Base-by-base conservation (phyloP, 1,140 invertebrate species). In the Drosophila novamexicana region DNA sequence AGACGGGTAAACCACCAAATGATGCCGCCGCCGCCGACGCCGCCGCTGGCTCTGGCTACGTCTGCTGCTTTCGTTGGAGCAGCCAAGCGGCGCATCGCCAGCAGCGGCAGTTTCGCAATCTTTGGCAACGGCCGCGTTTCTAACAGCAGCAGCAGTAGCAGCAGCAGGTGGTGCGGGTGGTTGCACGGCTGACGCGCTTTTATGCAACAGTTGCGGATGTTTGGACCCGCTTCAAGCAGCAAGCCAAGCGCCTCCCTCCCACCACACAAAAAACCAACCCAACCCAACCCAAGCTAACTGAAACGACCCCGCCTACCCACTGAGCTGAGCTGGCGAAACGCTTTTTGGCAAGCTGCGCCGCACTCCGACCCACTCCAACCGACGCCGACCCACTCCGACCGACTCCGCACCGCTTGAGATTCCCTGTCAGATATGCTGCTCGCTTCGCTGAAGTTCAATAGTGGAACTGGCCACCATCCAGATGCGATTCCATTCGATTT, bases 61-160 rank as follows among this genome's bases (percentile, higher is more conserved):
- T 5, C 47, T 37, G 67, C 75, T 77, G 82, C 83, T 82, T 86
- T 79, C 82, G 64, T 86, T 86, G 82, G 44, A 47, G 68, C 82
- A 86, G 82, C 82, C 79, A 86, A 86, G 82, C 82, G 82, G 52
- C 78, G 82, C 82, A 73, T 77, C 62, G 76, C 61, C 70, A 54
- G 53, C 58, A 62, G 56, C 63, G 57, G 49, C 57, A 72, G 59
- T 85, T 85, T 85, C 79, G 82, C 82, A 85, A 85, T 81, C 64
- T 73, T 54, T 40, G 64, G 57, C 80, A 52, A 47, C 54, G 39
- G 42, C 14, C 52, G 42, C 57, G 45, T 76, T 59, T 66, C 69
- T 66, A 76, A 52, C 34, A 14, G 12, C 57, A 36, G 32, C 29
- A 62, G 44, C 36, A 32, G 14, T 14, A 14, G 12, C 56, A 36